Base-by-base conservation (phyloP, 2,113 vertebrate species). In the Trachemys scripta region DNA sequence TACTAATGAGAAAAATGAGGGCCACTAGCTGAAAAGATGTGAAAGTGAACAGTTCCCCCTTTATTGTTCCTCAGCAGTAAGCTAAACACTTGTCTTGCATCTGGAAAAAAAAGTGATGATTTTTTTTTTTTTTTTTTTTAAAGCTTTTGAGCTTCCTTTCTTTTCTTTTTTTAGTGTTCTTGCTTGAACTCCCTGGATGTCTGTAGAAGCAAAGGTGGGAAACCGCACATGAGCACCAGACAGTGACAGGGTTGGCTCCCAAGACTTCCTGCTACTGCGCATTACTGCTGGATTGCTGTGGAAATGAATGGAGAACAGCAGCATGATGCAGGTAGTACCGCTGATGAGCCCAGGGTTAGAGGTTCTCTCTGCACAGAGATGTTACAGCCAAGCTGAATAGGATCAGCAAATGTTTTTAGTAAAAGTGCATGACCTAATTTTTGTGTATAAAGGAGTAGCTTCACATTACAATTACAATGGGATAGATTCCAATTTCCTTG, bases 221-320 rank as follows among this genome's bases (percentile, higher is more conserved):
- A 95, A 59, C 49, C 53, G 53, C 94, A 94, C 87, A 96, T 98
- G 95, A 96, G 57, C 97, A 90, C 87, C 85, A 76, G 53, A 76
- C 59, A 4, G 51, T 97, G 97, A 97, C 93, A 54, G 88, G 85
- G 79, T 92, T 1, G 8, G 76, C 20, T 82, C 82, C 29, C 85
- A 27, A 94, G 86, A 82, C 97, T 97, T 97, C 72, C 96, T 91
- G 65, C 94, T 95, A 87, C 92, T 88, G 8, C 3, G 76, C 65
- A 85, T 92, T 92, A 78, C 82, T 94, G 10, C 96, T 91, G 91
- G 89, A 92, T 97, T 95, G 14, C 96, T 97, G 98, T 98, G 98
- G 98, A 98, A 96, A 98, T 98, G 98, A 98, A 97, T 97, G 98
- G 98, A 98, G 98, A 98, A 95, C 98, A 98, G 97, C 98, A 98